A percentile compares a stretch with the other conserved stretches of the same genome.
Evolutionary conservation across 2,888 invertebrate species (phyloP).

Genomic region (Eledona agricola): DNA sequence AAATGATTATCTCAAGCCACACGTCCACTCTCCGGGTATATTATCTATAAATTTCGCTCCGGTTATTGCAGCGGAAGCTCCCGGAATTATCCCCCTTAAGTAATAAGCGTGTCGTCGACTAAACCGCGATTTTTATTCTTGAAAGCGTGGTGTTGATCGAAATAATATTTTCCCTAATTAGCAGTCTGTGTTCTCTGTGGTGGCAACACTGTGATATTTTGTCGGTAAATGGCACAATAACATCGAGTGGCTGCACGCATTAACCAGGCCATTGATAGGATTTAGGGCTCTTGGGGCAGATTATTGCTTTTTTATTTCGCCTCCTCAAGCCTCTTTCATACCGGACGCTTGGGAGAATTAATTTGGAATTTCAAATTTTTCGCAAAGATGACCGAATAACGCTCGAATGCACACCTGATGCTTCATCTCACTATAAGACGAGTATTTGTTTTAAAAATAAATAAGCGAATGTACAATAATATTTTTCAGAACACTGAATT

Average conservation of each 20-base stretch:
- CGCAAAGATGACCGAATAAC: no score
- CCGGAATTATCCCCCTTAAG: conserved; percentile 47
- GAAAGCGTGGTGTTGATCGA: conserved; percentile 1
- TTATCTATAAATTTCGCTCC: conserved; percentile 30
- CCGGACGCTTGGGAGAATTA: background rate
- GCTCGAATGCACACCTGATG: no score
- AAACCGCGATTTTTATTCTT: conserved; percentile 46
- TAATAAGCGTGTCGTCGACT: conserved; percentile 46
- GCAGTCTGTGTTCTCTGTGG: background rate
- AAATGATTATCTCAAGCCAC: conserved; percentile 24
- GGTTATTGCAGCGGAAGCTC: conserved; percentile 40
- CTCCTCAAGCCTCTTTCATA: conserved; percentile 10
- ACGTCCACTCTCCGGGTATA: conserved; percentile 28
- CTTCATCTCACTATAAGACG: no score
- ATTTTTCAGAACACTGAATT: no score
- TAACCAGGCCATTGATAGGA: conserved; percentile 26
- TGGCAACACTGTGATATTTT: conserved; percentile 23
- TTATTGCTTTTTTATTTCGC: conserved; percentile 29
- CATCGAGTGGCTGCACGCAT: conserved; percentile 21
- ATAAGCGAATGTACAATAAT: no score
- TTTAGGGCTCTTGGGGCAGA: conserved; percentile 22
- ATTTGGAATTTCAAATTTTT: no score
- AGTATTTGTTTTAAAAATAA: no score
- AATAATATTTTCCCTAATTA: conserved; percentile 4
- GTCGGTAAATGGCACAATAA: conserved; percentile 25